These are phyloP conservation scores for Holothuria glaberrima DNA, from an alignment of 35 echinoderm and acorn worm genomes.

Conservation along the genomic window DNA sequence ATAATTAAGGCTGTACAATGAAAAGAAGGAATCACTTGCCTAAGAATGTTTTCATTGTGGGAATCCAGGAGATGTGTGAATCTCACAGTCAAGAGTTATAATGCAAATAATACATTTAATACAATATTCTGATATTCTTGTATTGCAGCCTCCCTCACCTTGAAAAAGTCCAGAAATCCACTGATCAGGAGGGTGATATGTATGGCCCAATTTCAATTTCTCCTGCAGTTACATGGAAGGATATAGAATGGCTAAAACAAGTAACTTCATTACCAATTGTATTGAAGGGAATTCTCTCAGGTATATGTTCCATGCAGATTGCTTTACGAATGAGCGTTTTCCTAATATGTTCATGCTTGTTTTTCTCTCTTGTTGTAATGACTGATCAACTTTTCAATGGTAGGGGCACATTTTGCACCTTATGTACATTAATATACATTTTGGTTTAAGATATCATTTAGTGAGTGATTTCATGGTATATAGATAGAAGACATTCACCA, in stretches of 20 bases:
- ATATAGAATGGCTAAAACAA: slow-evolving; percentile 37
- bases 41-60: no score
- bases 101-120: no score
- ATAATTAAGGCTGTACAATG: no score
- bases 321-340: no score
- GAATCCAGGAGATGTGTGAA: no score
- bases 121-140: no score
- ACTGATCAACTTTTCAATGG: neutral
- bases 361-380: neutral
- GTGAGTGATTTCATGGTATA: no score
- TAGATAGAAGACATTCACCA: neutral
- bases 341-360: neutral
- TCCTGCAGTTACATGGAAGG: slow-evolving; percentile 32
- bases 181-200: neutral
- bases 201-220: neutral
- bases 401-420: neutral
- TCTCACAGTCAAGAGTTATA: no score
- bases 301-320: neutral
- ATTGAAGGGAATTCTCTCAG: slow-evolving; percentile 39
- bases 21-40: no score
- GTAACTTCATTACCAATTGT: slow-evolving; percentile 44
- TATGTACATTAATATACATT: no score
- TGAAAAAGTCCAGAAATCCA: neutral
- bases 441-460: no score
- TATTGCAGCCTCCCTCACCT: slow-evolving; percentile 18